These are phyloP conservation scores for Planococcus citri DNA, from an alignment of 1,140 invertebrate species.

Conservation along the genomic window DNA sequence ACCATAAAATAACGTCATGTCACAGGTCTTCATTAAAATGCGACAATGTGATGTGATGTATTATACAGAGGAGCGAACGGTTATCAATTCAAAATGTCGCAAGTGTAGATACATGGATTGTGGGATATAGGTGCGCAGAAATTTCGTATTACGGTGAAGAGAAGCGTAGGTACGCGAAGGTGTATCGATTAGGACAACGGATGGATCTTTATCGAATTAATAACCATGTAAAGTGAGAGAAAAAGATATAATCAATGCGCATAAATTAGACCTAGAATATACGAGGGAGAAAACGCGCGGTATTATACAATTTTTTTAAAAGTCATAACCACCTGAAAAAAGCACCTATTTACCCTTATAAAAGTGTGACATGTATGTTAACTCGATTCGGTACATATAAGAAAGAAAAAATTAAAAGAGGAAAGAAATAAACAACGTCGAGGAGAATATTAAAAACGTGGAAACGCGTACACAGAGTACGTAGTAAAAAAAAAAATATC, in stretches of 20 bases:
- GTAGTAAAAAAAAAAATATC: too few relatives aligned
- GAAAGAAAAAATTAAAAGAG: too few relatives aligned
- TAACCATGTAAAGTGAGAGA: background rate
- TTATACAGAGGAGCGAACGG: too few relatives aligned
- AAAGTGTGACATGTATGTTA: constrained; percentile 1
- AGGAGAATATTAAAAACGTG: background rate
- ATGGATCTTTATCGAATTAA: constrained; percentile 1
- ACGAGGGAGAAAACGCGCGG: background rate
- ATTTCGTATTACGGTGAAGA: too few relatives aligned
- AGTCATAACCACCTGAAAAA: background rate
- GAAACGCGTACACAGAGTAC: background rate
- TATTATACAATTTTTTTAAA: too few relatives aligned
- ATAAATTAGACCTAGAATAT: constrained; percentile 2
- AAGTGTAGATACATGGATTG: too few relatives aligned
- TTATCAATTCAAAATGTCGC: too few relatives aligned
- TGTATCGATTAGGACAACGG: background rate
- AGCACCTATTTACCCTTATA: background rate
- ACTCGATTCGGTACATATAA: background rate
- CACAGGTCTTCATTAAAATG: too few relatives aligned
- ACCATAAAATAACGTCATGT: too few relatives aligned
- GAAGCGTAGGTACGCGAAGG: background rate
- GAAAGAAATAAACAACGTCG: background rate
- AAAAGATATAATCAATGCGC: background rate
- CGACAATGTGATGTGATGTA: too few relatives aligned
- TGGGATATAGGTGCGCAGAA: too few relatives aligned